These are phyloP conservation scores for Polymixis lichenea DNA, from an alignment of 2,888 invertebrate genomes.

Conservation along the genomic window DNA sequence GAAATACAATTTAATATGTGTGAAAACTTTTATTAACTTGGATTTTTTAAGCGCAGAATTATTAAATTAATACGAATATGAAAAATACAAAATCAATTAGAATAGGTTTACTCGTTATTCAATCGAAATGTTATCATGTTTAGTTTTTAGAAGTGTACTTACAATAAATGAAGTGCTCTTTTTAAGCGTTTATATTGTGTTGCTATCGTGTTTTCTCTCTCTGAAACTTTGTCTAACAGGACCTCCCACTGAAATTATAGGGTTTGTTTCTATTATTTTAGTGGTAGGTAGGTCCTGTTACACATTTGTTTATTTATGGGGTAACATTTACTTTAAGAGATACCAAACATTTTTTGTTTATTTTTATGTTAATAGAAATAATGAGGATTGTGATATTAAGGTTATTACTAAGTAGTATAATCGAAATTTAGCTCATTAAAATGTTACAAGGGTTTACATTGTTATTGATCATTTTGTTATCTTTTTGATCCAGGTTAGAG, in stretches of 20 bases:
- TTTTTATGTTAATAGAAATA: too few relatives aligned
- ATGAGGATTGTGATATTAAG: neutral
- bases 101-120: neutral
- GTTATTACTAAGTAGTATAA: neutral
- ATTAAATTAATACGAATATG: neutral
- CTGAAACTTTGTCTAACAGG: too few relatives aligned
- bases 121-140: neutral
- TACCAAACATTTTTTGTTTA: too few relatives aligned
- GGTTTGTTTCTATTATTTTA: too few relatives aligned
- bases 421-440: neutral
- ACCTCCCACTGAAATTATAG: too few relatives aligned
- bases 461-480: neutral
- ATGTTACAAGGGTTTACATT: neutral
- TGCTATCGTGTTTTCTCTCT: conserved; percentile 15
- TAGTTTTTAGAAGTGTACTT: neutral
- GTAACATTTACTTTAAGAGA: too few relatives aligned
- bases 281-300: too few relatives aligned
- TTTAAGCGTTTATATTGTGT: neutral
- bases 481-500: conserved; percentile 4
- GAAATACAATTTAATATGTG: conserved; percentile 12
- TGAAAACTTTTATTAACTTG: neutral
- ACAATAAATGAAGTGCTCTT: conserved; percentile 2
- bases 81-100: neutral
- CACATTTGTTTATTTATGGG: too few relatives aligned
- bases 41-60: neutral